phyloP scores from a whole-genome alignment of 2,113 vertebrate species.

The Paramormyrops kingsleyae region DNA sequence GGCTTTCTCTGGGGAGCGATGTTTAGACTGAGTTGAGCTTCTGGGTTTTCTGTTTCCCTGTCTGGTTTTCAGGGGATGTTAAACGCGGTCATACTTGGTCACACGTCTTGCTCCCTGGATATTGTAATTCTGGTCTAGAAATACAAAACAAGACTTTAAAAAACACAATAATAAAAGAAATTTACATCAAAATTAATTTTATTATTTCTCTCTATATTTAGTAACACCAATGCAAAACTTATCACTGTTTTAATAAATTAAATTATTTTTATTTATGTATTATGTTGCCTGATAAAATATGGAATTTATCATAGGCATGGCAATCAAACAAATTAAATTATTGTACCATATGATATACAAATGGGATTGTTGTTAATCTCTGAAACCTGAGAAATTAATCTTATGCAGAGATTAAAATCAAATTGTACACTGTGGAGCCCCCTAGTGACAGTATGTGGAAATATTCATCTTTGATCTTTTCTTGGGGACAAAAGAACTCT shows the following conservation, averaged over 20 bases:
- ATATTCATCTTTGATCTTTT: background rate
- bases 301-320: background rate
- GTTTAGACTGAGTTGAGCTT: background rate
- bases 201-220: background rate
- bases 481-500: background rate
- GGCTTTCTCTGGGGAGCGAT: background rate
- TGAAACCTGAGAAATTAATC: background rate
- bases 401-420: background rate
- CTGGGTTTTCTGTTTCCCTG: background rate
- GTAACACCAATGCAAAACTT: background rate
- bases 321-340: background rate
- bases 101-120: background rate
- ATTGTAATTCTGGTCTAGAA: background rate
- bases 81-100: background rate
- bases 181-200: background rate
- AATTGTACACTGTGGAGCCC: background rate
- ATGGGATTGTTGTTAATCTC: background rate
- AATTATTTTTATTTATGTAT: background rate
- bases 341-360: background rate
- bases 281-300: background rate
- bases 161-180: background rate
- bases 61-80: background rate
- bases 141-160: background rate
- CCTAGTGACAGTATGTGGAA: background rate
- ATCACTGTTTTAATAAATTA: background rate